Percentiles rank a stretch among this genome's conserved stretches.
These are phyloP conservation scores for Uropetala carovei DNA, from an alignment of 2,888 invertebrate species.

Conservation along the genomic window DNA sequence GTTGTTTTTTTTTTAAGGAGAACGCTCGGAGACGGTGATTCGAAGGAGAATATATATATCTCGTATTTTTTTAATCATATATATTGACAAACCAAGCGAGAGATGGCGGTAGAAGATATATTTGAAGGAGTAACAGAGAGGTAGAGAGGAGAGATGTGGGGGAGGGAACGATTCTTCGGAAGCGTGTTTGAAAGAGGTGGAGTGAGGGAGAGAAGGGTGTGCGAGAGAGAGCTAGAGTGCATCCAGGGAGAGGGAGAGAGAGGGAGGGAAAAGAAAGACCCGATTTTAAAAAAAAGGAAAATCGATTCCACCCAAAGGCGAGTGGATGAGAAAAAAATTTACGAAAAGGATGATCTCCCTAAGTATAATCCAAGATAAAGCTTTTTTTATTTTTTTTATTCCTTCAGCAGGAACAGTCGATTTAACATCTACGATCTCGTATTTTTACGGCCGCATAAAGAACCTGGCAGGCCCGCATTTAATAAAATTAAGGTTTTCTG, in stretches of 20 bases:
- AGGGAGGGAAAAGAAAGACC: neutral
- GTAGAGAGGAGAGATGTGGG: neutral
- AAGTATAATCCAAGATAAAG: neutral
- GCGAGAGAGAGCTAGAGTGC: no score
- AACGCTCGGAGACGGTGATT: neutral
- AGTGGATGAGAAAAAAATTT: neutral
- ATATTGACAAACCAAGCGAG: slow-evolving; percentile 7
- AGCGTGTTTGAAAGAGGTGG: neutral
- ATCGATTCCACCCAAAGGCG: neutral
- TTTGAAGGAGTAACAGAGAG: neutral
- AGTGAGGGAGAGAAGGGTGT: no score
- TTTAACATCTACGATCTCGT: neutral
- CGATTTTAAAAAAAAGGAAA: neutral
- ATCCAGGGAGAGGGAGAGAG: neutral
- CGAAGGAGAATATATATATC: neutral
- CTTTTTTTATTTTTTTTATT: neutral
- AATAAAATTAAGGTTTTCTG: no score
- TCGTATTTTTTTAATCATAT: neutral
- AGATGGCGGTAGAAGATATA: neutral
- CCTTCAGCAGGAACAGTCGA: neutral
- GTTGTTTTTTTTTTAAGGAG: neutral
- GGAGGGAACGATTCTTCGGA: neutral
- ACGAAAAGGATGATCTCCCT: neutral
- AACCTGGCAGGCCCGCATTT: no score
- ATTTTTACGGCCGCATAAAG: no score